A percentile compares a stretch with the other conserved stretches of the same genome.
Evolutionary conservation across 2,113 vertebrate species (phyloP).

Genomic region (Caloenas nicobarica): DNA sequence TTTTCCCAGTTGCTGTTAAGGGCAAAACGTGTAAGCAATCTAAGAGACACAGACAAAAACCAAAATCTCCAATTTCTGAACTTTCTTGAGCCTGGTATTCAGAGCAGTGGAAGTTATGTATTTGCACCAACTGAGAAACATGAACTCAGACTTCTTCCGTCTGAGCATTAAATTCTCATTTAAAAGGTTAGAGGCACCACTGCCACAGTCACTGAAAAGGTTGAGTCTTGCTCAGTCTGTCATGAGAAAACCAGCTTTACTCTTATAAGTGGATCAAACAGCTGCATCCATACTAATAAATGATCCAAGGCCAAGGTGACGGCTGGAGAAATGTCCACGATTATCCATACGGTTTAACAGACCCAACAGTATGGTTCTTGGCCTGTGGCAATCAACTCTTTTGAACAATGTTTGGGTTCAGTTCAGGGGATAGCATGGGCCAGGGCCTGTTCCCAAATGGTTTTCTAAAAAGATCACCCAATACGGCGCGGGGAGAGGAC

Average conservation of each 20-base stretch:
- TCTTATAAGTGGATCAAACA: neutral
- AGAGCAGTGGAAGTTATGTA: neutral
- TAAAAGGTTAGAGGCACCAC: neutral
- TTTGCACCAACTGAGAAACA: neutral
- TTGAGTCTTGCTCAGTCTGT: neutral
- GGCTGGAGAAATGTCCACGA: neutral
- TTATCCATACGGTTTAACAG: neutral
- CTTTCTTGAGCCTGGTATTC: neutral
- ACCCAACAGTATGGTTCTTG: neutral
- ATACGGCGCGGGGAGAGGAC: accelerated
- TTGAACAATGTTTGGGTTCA: neutral
- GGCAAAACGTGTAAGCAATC: neutral
- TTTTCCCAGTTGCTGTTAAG: neutral
- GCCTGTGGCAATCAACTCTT: neutral
- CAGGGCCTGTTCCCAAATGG: neutral
- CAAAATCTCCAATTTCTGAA: neutral
- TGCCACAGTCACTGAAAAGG: neutral
- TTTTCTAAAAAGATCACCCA: neutral
- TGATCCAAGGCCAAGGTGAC: neutral
- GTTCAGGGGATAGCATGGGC: neutral
- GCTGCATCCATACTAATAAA: neutral
- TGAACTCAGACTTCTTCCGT: neutral
- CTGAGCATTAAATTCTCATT: neutral
- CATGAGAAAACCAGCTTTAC: neutral
- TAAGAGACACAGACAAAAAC: neutral